Evolutionary conservation across 2,113 vertebrate genomes (phyloP).

Genomic region (Numida meleagris): DNA sequence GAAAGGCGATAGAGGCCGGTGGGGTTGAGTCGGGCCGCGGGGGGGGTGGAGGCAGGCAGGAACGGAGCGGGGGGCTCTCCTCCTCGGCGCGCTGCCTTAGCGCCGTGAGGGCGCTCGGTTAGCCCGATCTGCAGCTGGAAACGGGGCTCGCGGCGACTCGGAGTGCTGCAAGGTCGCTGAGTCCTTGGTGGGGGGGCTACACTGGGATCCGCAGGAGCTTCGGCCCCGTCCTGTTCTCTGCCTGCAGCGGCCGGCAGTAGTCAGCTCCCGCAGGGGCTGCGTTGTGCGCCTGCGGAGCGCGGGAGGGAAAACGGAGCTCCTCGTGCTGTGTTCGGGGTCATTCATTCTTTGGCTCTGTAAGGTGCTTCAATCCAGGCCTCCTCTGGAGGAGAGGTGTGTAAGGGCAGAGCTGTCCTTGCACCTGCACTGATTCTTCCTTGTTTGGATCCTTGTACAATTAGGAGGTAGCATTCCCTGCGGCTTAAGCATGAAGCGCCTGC

Average conservation of each 20-base stretch:
- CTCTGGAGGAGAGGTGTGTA: rapidly evolving
- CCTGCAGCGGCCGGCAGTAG: too few species aligned
- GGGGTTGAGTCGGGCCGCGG: neutral
- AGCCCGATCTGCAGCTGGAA: too few species aligned
- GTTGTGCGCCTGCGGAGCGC: too few species aligned
- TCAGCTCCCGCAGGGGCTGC: too few species aligned
- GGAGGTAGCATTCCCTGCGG: rapidly evolving
- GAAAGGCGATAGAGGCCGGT: rapidly evolving
- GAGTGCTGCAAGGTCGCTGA: neutral
- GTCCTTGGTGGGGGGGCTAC: neutral
- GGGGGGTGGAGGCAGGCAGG: rapidly evolving
- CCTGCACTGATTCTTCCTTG: rapidly evolving
- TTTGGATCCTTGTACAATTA: rapidly evolving
- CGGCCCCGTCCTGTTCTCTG: rapidly evolving
- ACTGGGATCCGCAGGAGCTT: rapidly evolving
- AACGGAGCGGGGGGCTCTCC: too few species aligned
- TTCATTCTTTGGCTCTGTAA: rapidly evolving
- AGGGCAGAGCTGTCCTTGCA: neutral
- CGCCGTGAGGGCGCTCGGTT: too few species aligned
- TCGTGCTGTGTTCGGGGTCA: rapidly evolving
- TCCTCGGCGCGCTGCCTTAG: too few species aligned
- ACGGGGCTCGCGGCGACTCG: neutral
- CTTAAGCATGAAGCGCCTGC: rapidly evolving
- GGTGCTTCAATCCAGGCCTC: rapidly evolving
- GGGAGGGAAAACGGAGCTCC: too few species aligned